Conservation (phyloP, 2,113 vertebrate species). For the Piaya cayana region DNA sequence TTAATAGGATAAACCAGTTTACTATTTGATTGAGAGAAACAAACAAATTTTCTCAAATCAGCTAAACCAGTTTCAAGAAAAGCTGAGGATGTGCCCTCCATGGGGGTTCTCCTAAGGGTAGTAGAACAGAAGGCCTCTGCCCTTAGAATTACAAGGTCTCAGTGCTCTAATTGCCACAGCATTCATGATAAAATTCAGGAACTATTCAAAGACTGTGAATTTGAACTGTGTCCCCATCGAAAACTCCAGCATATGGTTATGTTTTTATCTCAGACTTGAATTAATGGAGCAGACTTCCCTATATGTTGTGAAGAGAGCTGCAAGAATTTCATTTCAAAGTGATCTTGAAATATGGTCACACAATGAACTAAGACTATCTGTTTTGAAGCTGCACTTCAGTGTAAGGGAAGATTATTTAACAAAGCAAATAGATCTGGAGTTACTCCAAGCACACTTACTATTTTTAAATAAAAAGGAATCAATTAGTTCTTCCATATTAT, state of each 20-base stretch:
- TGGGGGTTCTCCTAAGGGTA: not conserved
- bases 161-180: not conserved
- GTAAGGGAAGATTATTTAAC: not conserved
- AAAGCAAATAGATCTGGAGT: not conserved
- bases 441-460: not conserved
- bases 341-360: not conserved
- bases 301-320: not conserved
- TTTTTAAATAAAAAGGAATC: not conserved
- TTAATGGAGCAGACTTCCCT: not conserved
- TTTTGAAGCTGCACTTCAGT: not conserved
- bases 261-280: not conserved
- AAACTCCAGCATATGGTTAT: not conserved
- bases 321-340: not conserved
- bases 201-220: not conserved
- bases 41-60: not conserved
- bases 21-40: not conserved
- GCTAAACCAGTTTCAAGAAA: not conserved
- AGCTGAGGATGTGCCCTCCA: not conserved
- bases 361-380: not conserved
- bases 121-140: not conserved
- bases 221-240: not conserved
- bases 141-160: not conserved
- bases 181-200: not conserved
- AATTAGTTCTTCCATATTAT: not conserved
- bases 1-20: not conserved